These are phyloP conservation scores for Harpagoxenus sublaevis DNA, from an alignment of 2,888 invertebrate genomes.

Conservation along the genomic window DNA sequence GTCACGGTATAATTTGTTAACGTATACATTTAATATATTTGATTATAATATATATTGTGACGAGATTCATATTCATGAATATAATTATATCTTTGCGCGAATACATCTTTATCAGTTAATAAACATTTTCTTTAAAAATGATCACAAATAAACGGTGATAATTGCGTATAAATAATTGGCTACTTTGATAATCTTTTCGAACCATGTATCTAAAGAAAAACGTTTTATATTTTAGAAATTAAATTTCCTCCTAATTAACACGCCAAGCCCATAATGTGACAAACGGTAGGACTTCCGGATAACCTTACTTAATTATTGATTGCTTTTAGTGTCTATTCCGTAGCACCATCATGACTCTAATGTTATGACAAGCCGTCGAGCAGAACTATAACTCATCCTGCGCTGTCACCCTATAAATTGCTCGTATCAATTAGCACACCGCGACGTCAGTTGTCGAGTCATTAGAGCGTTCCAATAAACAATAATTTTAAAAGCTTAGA, in stretches of 20 bases:
- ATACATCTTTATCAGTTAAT: not conserved
- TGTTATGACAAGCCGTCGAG: slow-evolving; percentile 58
- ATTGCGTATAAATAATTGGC: not conserved
- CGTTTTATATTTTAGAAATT: slow-evolving; percentile 31
- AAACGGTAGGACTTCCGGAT: slow-evolving; percentile 73
- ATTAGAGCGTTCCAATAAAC: slow-evolving; percentile 2
- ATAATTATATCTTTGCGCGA: not conserved
- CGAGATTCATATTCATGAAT: not conserved
- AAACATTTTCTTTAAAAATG: not conserved
- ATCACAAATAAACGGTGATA: not conserved
- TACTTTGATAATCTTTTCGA: not conserved
- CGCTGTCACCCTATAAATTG: slow-evolving; percentile 24
- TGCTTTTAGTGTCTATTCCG: slow-evolving; percentile 47
- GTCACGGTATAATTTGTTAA: not conserved
- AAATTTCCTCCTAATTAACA: slow-evolving; percentile 76
- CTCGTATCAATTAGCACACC: slow-evolving; percentile 35
- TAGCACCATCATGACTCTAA: slow-evolving; percentile 17
- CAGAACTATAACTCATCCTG: slow-evolving; percentile 24
- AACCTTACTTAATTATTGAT: slow-evolving; percentile 75
- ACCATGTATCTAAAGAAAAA: not conserved
- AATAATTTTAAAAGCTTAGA: not conserved
- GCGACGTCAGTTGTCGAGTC: slow-evolving; percentile 1
- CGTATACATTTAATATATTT: not conserved
- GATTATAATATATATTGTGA: not conserved
- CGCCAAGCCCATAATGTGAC: slow-evolving; percentile 58